Evolutionary conservation across 2,113 vertebrate genomes (phyloP).

Genomic region (Stomatorhinus ivindoensis): DNA sequence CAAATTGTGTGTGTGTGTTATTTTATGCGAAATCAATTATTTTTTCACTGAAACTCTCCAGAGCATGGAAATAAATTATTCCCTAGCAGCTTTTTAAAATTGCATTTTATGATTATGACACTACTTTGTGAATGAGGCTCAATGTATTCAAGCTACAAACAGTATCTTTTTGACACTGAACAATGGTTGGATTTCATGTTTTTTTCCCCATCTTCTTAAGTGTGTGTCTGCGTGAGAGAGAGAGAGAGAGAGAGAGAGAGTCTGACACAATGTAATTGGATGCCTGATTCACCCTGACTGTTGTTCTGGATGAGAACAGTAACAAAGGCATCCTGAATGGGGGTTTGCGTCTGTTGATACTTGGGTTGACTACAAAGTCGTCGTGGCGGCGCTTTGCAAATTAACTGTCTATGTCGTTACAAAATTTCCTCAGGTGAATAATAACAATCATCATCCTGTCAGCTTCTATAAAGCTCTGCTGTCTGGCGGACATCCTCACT

Average conservation of each 20-base stretch:
- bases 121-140: background rate
- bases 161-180: background rate
- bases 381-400: background rate
- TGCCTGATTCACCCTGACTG: background rate
- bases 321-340: background rate
- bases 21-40: background rate
- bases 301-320: background rate
- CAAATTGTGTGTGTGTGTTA: too few species aligned
- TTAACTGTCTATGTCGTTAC: constrained; percentile 6
- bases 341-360: background rate
- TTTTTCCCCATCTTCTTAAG: background rate
- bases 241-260: background rate
- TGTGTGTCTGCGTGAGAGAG: background rate
- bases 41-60: background rate
- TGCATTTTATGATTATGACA: background rate
- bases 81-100: background rate
- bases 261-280: constrained; percentile 6
- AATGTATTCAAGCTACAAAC: background rate
- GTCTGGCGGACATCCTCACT: background rate
- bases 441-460: constrained; percentile 2
- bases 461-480: constrained; percentile 2
- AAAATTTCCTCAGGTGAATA: constrained; percentile 3
- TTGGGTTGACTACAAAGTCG: background rate
- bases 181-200: background rate
- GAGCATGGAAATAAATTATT: background rate